phyloP scores from a whole-genome alignment of 2,797 vertebrate genomes.

The Eupleurogrammus muticus region DNA sequence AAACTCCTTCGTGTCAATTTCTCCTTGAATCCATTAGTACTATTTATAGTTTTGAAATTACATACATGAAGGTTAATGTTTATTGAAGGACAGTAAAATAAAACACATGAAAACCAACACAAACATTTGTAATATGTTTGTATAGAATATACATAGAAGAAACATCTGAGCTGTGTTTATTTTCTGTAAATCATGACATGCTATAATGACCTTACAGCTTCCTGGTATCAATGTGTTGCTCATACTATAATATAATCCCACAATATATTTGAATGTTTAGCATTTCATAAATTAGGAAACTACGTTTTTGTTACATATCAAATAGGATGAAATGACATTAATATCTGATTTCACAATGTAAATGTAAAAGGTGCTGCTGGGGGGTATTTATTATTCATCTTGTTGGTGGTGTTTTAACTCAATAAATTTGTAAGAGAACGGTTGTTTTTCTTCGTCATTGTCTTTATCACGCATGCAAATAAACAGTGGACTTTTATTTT shows the following conservation, averaged over 20 bases:
- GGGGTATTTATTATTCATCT: conserved; percentile 27
- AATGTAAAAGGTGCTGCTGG: too few relatives aligned
- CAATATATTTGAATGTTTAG: conserved; percentile 34
- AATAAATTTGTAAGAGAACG: conserved; percentile 60
- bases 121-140: too few relatives aligned
- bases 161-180: conserved; percentile 46
- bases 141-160: conserved; percentile 60
- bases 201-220: conserved; percentile 19
- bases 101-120: conserved; percentile 53
- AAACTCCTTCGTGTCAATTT: conserved; percentile 33
- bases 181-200: conserved; percentile 54
- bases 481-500: too few relatives aligned
- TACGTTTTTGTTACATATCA: conserved; percentile 13
- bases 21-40: conserved; percentile 10
- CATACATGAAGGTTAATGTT: conserved; percentile 14
- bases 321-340: background rate
- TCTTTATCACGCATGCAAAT: conserved; percentile 4
- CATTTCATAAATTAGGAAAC: conserved; percentile 13
- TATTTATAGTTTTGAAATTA: conserved; percentile 13
- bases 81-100: conserved; percentile 26
- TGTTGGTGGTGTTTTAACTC: conserved; percentile 50
- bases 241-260: too few relatives aligned
- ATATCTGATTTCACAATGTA: background rate
- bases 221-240: conserved; percentile 28
- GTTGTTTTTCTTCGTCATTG: conserved; percentile 19